These are phyloP conservation scores for Nasonia longicornis DNA, from an alignment of 1,140 invertebrate genomes.

Conservation along the genomic window DNA sequence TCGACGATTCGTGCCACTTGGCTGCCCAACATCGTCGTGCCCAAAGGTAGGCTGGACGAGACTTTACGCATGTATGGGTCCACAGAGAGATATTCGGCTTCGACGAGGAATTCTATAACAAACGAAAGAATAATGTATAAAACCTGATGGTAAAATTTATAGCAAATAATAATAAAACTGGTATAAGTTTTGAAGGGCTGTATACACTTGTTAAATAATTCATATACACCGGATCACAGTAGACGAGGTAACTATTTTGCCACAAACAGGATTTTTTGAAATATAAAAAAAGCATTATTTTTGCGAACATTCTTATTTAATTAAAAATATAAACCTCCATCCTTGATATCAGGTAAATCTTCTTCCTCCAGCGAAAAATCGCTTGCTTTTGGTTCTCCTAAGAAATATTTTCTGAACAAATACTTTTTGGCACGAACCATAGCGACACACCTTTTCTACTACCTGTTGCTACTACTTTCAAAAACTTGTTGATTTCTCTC, in stretches of 20 bases:
- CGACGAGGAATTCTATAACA: constrained; percentile 72
- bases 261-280: too few relatives aligned
- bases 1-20: constrained; percentile 76
- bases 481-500: neutral
- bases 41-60: constrained; percentile 66
- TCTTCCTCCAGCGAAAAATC: constrained; percentile 77
- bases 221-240: too few relatives aligned
- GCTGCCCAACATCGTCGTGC: constrained; percentile 72
- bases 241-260: too few relatives aligned
- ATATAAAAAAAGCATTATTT: too few relatives aligned
- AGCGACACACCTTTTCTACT: neutral
- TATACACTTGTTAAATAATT: too few relatives aligned
- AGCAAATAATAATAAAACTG: too few relatives aligned
- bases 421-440: constrained; percentile 73
- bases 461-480: neutral
- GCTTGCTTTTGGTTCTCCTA: constrained; percentile 73
- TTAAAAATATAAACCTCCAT: constrained; percentile 70
- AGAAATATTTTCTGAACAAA: constrained; percentile 73
- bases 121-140: too few relatives aligned
- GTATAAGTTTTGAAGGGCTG: too few relatives aligned
- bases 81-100: constrained; percentile 78
- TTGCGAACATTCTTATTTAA: neutral
- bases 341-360: constrained; percentile 72
- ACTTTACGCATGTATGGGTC: constrained; percentile 79
- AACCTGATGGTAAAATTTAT: too few relatives aligned